Conservation (phyloP, 2,113 vertebrate species). For the Lichenostomus cassidix region DNA sequence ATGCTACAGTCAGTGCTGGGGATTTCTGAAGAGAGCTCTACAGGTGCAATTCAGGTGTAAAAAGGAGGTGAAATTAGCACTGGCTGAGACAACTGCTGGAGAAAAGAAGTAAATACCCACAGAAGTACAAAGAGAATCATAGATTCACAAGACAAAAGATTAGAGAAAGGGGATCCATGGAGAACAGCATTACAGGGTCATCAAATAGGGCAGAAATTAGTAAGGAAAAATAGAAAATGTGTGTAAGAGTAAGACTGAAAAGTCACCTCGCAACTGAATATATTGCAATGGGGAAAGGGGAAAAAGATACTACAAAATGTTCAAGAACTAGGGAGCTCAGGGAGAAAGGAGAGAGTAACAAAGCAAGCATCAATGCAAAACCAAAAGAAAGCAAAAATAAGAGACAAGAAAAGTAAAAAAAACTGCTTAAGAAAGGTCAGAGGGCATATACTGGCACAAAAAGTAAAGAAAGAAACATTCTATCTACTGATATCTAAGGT, state of each 20-base stretch:
- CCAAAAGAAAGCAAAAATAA: not conserved
- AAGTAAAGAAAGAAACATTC: not conserved
- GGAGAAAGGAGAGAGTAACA: not conserved
- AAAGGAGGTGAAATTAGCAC: not conserved
- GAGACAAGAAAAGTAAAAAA: not conserved
- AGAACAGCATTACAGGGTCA: not conserved
- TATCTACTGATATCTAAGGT: not conserved
- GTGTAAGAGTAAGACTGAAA: not conserved
- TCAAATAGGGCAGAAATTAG: not conserved
- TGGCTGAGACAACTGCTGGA: not conserved
- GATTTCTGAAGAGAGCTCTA: not conserved
- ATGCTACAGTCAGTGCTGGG: not conserved
- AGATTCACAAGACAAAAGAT: not conserved
- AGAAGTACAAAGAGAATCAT: not conserved
- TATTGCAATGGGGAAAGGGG: not conserved
- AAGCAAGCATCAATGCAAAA: not conserved
- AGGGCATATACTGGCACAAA: not conserved
- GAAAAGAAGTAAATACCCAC: not conserved
- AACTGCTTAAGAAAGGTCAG: not conserved
- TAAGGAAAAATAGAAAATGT: not conserved
- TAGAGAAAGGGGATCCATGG: not conserved
- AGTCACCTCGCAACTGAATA: not conserved
- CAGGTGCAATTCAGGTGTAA: not conserved
- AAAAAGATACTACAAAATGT: not conserved
- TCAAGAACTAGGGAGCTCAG: rapidly evolving